Evolutionary conservation across 2,113 vertebrate species (phyloP).

Genomic region (Arizona elegans): DNA sequence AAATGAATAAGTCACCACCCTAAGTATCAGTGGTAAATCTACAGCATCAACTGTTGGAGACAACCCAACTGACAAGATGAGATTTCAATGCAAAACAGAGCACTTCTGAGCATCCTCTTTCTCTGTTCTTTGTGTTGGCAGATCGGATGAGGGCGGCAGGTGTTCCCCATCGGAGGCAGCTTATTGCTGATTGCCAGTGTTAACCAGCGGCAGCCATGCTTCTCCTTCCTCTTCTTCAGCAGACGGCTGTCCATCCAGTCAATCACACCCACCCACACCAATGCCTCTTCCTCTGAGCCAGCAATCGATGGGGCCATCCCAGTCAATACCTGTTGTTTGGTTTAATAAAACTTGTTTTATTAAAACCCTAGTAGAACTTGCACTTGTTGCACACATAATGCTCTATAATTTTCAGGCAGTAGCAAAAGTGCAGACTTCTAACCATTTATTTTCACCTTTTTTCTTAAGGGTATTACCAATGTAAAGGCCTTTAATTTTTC

Average conservation of each 20-base stretch:
- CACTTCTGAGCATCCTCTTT: no score
- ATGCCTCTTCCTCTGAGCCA: background rate
- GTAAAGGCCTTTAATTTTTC: background rate
- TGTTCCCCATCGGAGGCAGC: no score
- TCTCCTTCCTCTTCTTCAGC: background rate
- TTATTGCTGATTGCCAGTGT: no score
- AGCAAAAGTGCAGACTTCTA: background rate
- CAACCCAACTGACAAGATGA: background rate
- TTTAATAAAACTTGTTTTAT: background rate
- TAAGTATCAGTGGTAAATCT: background rate
- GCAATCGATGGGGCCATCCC: background rate
- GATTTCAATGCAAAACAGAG: background rate
- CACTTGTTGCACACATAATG: background rate
- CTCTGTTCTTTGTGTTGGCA: no score
- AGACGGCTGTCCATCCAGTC: background rate
- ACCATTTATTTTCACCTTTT: background rate
- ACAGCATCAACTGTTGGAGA: background rate
- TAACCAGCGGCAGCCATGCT: background rate
- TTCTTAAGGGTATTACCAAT: background rate
- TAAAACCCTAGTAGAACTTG: background rate
- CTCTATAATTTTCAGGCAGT: background rate
- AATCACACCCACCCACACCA: no score
- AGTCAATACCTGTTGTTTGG: background rate
- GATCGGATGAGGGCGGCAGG: no score
- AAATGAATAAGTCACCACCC: background rate